phyloP scores from a whole-genome alignment of 2,113 vertebrate species.

The Grallaria varia region DNA sequence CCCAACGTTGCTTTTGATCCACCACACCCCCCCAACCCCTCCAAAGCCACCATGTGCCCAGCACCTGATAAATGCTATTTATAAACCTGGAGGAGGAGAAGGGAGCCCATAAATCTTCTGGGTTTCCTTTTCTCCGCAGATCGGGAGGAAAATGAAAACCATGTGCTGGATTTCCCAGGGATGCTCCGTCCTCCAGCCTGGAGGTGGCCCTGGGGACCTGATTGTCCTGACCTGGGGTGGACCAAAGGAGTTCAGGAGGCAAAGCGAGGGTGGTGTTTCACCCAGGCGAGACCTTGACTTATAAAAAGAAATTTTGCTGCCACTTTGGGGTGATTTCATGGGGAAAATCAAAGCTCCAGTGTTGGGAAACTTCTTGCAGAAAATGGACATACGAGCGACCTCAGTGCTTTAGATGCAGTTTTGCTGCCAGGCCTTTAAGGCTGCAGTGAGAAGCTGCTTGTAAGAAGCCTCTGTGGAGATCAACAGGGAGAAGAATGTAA shows the following conservation, averaged over 20 bases:
- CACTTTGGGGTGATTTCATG: neutral
- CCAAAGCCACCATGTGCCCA: conserved; percentile 75
- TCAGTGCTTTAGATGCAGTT: no score
- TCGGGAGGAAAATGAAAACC: conserved; percentile 80
- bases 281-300: neutral
- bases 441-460: no score
- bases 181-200: neutral
- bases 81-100: conserved; percentile 51
- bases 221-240: accelerated
- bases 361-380: no score
- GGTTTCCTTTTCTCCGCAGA: conserved; percentile 58
- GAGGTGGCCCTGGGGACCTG: neutral
- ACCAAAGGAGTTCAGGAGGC: neutral
- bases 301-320: neutral
- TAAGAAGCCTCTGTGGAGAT: no score
- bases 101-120: conserved; percentile 77
- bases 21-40: no score
- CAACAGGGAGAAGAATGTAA: no score
- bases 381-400: no score
- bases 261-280: neutral
- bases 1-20: conserved; percentile 74
- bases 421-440: no score
- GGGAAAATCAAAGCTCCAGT: neutral
- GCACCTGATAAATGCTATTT: conserved; percentile 80
- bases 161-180: neutral